phyloP scores from a whole-genome alignment of 2,888 invertebrate species.

The Macaria notata region DNA sequence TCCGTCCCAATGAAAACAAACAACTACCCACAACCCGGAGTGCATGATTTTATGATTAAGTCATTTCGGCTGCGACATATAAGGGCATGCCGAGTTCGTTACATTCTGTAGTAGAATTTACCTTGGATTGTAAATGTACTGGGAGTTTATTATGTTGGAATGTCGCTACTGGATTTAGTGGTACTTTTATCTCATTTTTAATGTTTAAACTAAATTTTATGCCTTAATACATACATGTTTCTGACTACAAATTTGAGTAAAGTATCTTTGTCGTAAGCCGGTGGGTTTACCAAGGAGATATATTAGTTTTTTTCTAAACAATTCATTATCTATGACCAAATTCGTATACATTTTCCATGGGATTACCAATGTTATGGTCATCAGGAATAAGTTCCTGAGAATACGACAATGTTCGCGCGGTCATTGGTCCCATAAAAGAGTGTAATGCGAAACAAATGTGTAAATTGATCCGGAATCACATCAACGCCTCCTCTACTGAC shows the following conservation, averaged over 20 bases:
- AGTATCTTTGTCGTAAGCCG: no score
- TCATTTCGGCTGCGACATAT: slow-evolving; percentile 16
- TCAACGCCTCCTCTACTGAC: background rate
- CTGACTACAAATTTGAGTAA: no score
- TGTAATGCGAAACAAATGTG: slow-evolving; percentile 6
- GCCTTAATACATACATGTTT: no score
- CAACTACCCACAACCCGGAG: slow-evolving; percentile 23
- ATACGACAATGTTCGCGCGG: background rate
- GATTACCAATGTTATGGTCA: no score
- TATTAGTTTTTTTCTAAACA: no score
- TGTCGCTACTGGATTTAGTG: slow-evolving; percentile 9
- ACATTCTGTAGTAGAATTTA: slow-evolving; percentile 30
- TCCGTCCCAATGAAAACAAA: slow-evolving; percentile 24
- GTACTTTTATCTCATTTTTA: background rate
- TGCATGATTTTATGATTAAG: slow-evolving; percentile 24
- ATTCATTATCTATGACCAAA: no score
- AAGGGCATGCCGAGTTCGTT: slow-evolving; percentile 21
- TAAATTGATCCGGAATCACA: slow-evolving; percentile 3
- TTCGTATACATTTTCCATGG: no score
- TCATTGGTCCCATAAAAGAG: slow-evolving; percentile 1
- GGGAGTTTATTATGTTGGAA: slow-evolving; percentile 3
- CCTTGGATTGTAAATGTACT: slow-evolving; percentile 23
- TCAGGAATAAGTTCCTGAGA: no score
- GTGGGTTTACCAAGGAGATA: no score
- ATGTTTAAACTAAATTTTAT: no score